Percentiles rank a stretch among this genome's conserved stretches.
Evolutionary conservation across 2,888 invertebrate species (phyloP).

Genomic region (Helleia helle): DNA sequence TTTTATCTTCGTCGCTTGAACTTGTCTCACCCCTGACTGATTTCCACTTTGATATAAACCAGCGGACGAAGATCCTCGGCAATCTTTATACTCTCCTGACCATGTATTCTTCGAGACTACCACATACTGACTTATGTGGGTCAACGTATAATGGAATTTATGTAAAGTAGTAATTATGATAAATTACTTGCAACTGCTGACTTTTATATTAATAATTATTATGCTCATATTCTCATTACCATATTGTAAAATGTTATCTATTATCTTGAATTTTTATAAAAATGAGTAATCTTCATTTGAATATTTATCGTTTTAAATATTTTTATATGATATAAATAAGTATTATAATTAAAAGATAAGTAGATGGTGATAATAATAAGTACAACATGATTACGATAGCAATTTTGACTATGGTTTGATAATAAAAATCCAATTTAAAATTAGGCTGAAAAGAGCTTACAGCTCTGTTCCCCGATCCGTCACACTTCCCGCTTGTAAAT

Average conservation of each 20-base stretch:
- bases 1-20: slow-evolving; percentile 44
- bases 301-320: too few species aligned
- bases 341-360: background rate
- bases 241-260: too few species aligned
- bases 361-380: too few species aligned
- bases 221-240: too few species aligned
- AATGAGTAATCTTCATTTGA: too few species aligned
- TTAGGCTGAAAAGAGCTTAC: slow-evolving; percentile 30
- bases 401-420: slow-evolving; percentile 13
- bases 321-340: too few species aligned
- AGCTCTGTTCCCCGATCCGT: slow-evolving; percentile 56
- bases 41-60: slow-evolving; percentile 46
- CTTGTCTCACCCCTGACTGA: slow-evolving; percentile 51
- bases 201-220: background rate
- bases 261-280: too few species aligned
- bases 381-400: too few species aligned
- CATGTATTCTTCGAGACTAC: background rate
- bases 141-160: background rate
- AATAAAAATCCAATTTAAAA: slow-evolving; percentile 50
- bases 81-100: slow-evolving; percentile 2
- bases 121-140: background rate
- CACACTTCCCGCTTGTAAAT: slow-evolving; percentile 63
- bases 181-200: background rate
- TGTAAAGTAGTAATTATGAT: background rate
- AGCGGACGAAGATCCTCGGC: slow-evolving; percentile 27